Percentiles rank a stretch among this genome's conserved stretches.
Conservation (phyloP, 2,888 invertebrate species). For the Plusia festucae region DNA sequence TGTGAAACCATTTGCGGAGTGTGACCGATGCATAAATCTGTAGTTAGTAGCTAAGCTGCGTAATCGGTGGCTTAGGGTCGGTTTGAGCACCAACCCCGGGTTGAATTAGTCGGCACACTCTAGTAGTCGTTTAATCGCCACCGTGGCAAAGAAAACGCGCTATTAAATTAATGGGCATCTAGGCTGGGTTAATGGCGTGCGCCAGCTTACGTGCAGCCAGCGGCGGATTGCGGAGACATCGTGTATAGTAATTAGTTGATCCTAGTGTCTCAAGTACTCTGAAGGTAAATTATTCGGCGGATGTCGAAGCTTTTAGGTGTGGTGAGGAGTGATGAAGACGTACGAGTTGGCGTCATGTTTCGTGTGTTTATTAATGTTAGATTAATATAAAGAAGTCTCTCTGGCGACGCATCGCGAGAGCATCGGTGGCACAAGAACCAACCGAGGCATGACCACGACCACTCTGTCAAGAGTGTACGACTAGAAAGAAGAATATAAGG, state of each 20-base stretch:
- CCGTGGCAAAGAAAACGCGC: conserved; percentile 78
- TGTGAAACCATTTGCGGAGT: conserved; percentile 56
- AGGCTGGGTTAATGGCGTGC: conserved; percentile 61
- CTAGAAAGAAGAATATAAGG: too few species aligned
- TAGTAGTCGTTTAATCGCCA: conserved; percentile 72
- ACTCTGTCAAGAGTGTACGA: too few species aligned
- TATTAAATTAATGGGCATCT: conserved; percentile 81
- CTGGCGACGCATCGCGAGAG: too few species aligned
- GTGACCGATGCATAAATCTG: conserved; percentile 69
- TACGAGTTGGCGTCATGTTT: too few species aligned
- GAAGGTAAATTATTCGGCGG: conserved; percentile 12
- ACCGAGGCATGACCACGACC: too few species aligned
- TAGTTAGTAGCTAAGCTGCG: conserved; percentile 71
- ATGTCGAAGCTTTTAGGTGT: background rate
- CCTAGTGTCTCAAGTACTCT: background rate
- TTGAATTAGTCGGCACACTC: conserved; percentile 74
- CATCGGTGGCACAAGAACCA: too few species aligned
- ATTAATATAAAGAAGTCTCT: too few species aligned
- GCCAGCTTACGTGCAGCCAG: conserved; percentile 40
- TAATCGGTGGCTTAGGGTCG: conserved; percentile 60
- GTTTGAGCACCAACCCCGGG: conserved; percentile 55
- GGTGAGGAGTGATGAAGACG: too few species aligned
- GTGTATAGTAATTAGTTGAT: conserved; percentile 78
- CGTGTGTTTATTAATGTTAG: too few species aligned
- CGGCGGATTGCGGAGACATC: conserved; percentile 72